Percentiles rank a stretch among this genome's conserved stretches.
Evolutionary conservation across 2,113 vertebrate species (phyloP).

Genomic region (Chloropsis cyanopogon): DNA sequence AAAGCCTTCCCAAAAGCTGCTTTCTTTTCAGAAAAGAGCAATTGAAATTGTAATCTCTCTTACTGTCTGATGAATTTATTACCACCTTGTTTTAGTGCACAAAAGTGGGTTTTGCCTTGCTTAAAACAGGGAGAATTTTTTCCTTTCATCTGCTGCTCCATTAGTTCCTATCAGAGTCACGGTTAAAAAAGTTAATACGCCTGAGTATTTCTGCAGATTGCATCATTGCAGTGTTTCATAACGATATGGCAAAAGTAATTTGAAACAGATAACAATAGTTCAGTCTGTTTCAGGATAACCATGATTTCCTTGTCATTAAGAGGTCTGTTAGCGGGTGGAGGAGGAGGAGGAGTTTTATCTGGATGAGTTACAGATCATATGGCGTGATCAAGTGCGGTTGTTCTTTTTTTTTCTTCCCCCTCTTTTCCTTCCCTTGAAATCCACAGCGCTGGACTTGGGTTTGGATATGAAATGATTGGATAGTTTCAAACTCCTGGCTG

Average conservation of each 20-base stretch:
- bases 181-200: background rate
- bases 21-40: background rate
- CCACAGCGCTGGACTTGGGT: constrained; percentile 30
- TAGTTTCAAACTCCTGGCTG: constrained; percentile 68
- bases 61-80: background rate
- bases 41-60: background rate
- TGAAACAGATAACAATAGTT: constrained; percentile 57
- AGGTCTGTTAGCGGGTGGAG: constrained; percentile 22
- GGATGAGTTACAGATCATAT: constrained; percentile 44
- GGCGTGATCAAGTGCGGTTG: background rate
- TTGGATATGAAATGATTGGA: constrained; percentile 72
- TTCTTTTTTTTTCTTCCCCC: background rate
- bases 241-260: constrained; percentile 26
- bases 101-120: background rate
- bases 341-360: constrained; percentile 27
- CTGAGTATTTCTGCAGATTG: constrained; percentile 60
- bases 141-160: background rate
- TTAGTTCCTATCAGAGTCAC: background rate
- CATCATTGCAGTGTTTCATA: constrained; percentile 63
- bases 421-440: constrained; percentile 33
- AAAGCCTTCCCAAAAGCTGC: background rate
- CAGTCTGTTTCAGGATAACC: constrained; percentile 44
- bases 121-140: background rate
- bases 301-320: constrained; percentile 45
- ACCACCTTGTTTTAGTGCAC: background rate